These are phyloP conservation scores for Oxyruncus cristatus DNA, from an alignment of 2,113 vertebrate species.

Conservation along the genomic window DNA sequence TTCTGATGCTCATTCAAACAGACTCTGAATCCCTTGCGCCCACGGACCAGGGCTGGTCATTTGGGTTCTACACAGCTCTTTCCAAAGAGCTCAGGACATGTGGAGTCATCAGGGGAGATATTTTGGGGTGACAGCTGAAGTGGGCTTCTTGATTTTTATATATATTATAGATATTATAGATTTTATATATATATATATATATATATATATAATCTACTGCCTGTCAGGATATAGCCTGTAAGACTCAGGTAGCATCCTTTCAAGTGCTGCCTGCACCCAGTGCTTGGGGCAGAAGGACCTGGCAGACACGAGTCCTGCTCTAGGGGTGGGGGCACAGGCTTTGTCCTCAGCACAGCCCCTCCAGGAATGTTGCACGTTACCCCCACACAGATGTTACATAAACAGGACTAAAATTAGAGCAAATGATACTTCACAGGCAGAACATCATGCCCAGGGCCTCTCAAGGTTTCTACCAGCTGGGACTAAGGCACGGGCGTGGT, in stretches of 20 bases:
- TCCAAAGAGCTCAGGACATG: neutral
- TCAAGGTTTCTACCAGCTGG: neutral
- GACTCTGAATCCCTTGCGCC: neutral
- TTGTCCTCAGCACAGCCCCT: neutral
- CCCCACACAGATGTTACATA: neutral
- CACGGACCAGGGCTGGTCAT: neutral
- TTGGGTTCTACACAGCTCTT: neutral
- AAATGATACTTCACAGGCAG: neutral
- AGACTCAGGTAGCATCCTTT: neutral
- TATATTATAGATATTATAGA: neutral
- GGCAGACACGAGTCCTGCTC: neutral
- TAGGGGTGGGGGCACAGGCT: neutral
- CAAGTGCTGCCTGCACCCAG: neutral
- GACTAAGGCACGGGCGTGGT: neutral
- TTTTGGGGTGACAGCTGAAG: neutral
- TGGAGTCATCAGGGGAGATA: neutral
- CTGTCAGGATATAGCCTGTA: neutral
- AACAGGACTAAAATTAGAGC: neutral
- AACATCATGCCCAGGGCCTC: neutral
- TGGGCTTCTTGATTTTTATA: neutral
- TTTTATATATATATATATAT: neutral
- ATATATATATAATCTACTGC: no score
- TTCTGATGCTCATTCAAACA: conserved; percentile 23
- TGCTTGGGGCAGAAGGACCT: neutral
- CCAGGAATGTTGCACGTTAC: neutral